Percentiles rank a stretch among this genome's conserved stretches.
These are phyloP conservation scores for Atta cephalotes DNA, from an alignment of 1,140 invertebrate species.

Conservation along the genomic window DNA sequence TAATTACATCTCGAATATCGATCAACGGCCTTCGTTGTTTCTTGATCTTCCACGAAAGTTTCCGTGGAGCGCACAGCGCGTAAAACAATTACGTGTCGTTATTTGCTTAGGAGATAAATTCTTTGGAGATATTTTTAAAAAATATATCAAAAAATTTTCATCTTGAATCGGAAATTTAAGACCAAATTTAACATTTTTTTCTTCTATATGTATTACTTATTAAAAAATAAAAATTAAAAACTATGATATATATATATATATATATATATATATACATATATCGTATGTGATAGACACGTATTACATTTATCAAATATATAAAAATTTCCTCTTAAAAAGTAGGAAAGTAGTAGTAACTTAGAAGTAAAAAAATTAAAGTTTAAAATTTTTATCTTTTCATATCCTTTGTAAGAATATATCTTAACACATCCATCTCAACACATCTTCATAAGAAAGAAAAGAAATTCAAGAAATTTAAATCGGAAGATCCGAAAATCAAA, in stretches of 20 bases:
- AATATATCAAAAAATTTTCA: neutral
- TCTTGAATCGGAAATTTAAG: neutral
- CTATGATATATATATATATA: no score
- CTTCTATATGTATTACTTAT: neutral
- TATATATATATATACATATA: neutral
- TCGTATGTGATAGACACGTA: neutral
- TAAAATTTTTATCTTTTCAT: neutral
- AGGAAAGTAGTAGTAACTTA: neutral
- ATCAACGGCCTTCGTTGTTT: conserved; percentile 19
- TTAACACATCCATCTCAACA: neutral
- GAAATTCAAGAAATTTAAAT: neutral
- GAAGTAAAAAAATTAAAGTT: neutral
- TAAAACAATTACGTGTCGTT: conserved; percentile 9
- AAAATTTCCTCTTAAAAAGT: neutral
- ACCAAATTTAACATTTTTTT: neutral
- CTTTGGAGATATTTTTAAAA: neutral
- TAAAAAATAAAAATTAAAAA: neutral
- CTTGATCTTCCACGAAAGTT: neutral
- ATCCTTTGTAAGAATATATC: neutral
- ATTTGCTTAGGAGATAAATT: neutral
- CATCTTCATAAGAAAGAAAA: neutral
- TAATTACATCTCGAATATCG: conserved; percentile 37
- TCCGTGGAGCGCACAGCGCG: neutral
- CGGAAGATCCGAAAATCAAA: neutral
- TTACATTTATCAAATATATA: neutral